Base-by-base conservation (phyloP, 2,888 invertebrate species). In the Troilus luridus region DNA sequence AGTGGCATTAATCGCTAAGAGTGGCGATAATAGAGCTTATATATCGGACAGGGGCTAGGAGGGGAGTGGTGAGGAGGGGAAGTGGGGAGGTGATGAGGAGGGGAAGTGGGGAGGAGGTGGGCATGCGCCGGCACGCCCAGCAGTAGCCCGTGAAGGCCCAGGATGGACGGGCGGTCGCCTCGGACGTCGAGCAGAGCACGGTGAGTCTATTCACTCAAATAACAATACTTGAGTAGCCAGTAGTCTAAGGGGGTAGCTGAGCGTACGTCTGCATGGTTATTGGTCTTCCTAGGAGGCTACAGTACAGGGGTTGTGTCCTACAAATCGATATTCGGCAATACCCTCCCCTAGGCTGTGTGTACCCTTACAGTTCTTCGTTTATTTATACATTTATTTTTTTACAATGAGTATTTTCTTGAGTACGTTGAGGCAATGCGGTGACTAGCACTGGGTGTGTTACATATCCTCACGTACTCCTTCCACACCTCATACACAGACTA, bases 41-140 rank as follows among this genome's bases (percentile, higher is more conserved):
- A 41, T 77, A 77, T 17, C 17, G 17, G 27, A 27, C 1, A 77
- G 41, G 41, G n/a, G 85, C 21, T 85, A n/a, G 56, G 85, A 85
- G 56, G n/a, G n/a, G n/a, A 58, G 17, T 21, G 81, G 56, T 21
- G 41, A 41, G 85, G 81, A 81, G 54, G 54, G 54, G 8, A 8
- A 59, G 59, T 6, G 54, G 21, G 59, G 59, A 54, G 21, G 58
- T 58, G n/a, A 21, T 6, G 41, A 41, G 21, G 11, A 54, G 67
- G 27, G 67, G 21, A 17, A 21, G 56, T 17, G 56, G 90, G 77
- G n/a, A 41, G 54, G 77, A 27, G 77, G 17, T 19, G 72, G 59
- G 90, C 90, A 90, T 90, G 90, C 90, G 90, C 90, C 72, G 90
- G 62, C 90, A 90, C 90, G 72, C 90, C 90, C 90, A 90, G 77